Evolutionary conservation across 2,797 vertebrate genomes (phyloP), one percentile per base, ranked within the genome.

Genomic region (Bufotes viridis): DNA sequence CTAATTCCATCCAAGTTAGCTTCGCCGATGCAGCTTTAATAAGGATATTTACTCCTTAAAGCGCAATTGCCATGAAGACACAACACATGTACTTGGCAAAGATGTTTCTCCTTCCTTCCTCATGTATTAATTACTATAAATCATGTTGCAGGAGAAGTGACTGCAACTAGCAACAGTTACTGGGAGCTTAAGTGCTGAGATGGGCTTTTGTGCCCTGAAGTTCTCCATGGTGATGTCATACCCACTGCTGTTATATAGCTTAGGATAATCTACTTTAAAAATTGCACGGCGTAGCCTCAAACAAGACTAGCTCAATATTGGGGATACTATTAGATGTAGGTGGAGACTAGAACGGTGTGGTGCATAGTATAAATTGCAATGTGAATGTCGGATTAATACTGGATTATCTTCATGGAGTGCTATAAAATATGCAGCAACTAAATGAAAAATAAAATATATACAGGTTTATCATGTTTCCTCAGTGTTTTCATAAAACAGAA

Each of bases 131-230:
- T 84, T 84, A 55, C 49, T 72, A 84, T 72, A 72, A 84, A 72
- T 84, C 82, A 84, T 84, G 67, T 84, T 84, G 51, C 53, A n/a
- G 69, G 53, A 70, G 26, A 69, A 82, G 69, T 82, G 81, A 82
- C 81, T 82, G 49, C 81, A 82, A 60, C 81, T 69, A 82, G 81
- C 81, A 82, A 82, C 81, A 69, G 81, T 53, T 67, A 69, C 81
- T n/a, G 81, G 81, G 81, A 82, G 61, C 81, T 82, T 82, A 82
- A 82, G 81, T 82, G 81, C 81, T 69, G 81, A 82, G 81, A 82
- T 82, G 81, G 81, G 81, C 81, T 82, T 82, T 82, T 82, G 81
- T 82, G 81, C 63, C 69, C 42, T 4, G 26, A 63, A 53, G 61
- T 82, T 82, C 29, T 67, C 65, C 63, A 82, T 67, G 63, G 81